Conservation (phyloP, 2,888 invertebrate species). For the Dynastes hyllus region DNA sequence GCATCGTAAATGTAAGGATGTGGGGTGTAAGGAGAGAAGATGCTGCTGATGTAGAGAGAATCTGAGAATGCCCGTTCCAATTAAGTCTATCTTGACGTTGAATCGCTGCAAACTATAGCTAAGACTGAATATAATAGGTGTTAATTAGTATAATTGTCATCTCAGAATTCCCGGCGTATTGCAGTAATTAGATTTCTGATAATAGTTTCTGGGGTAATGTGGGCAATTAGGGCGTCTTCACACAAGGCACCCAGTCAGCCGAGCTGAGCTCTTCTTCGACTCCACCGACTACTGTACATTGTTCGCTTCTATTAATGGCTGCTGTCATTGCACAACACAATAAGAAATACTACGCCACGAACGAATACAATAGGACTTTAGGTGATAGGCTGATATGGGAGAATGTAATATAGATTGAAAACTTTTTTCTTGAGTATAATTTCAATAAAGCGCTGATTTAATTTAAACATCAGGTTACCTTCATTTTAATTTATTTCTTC, state of each 20-base stretch:
- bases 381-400: neutral
- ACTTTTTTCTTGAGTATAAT: neutral
- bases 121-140: constrained; percentile 69
- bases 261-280: constrained; percentile 8
- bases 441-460: neutral
- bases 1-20: too few relatives aligned
- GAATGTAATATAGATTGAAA: neutral
- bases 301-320: constrained; percentile 5
- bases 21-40: neutral
- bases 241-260: constrained; percentile 20
- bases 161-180: constrained; percentile 70
- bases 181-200: constrained; percentile 69
- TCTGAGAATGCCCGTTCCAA: constrained; percentile 60
- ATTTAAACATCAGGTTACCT: neutral
- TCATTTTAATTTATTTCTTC: too few relatives aligned
- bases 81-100: constrained; percentile 67
- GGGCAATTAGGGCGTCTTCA: constrained; percentile 65
- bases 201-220: constrained; percentile 68
- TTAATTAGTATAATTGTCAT: constrained; percentile 70
- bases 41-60: constrained; percentile 5
- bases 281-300: constrained; percentile 1
- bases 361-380: neutral
- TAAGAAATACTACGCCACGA: neutral
- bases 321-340: neutral
- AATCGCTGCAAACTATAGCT: constrained; percentile 64